Conservation (phyloP, 1,140 invertebrate species). For the Habropoda laboriosa region DNA sequence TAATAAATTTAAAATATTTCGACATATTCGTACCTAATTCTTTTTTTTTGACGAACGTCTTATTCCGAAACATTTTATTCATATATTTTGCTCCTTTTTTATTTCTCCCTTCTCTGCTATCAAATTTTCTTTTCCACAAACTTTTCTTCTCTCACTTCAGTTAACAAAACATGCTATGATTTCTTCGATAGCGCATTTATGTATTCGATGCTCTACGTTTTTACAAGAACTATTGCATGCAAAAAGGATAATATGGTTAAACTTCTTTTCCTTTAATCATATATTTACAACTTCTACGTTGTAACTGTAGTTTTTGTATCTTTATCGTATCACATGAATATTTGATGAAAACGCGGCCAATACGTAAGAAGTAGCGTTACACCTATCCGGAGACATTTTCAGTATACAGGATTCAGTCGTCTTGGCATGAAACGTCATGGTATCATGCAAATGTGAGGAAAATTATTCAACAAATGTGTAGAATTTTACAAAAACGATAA, state of each 20-base stretch:
- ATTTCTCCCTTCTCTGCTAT: no score
- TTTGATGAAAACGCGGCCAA: neutral
- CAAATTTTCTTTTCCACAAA: no score
- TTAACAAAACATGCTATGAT: no score
- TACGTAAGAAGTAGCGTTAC: neutral
- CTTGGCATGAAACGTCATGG: neutral
- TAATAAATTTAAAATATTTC: no score
- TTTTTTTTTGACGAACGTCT: no score
- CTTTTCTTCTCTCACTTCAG: no score
- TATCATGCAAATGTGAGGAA: neutral
- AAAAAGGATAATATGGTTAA: neutral
- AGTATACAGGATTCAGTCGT: neutral
- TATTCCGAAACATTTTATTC: no score
- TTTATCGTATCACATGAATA: neutral
- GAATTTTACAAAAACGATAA: neutral
- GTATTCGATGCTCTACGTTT: neutral
- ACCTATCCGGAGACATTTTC: neutral
- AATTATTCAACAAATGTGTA: neutral
- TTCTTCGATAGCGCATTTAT: no score
- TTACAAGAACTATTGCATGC: neutral
- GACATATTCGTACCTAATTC: no score
- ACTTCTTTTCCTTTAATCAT: conserved; percentile 19
- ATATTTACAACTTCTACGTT: neutral
- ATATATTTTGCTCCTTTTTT: no score
- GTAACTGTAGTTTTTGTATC: conserved; percentile 11